These are phyloP conservation scores for Typhlomys cinereus DNA, from an alignment of 2,113 vertebrate species.

Conservation along the genomic window DNA sequence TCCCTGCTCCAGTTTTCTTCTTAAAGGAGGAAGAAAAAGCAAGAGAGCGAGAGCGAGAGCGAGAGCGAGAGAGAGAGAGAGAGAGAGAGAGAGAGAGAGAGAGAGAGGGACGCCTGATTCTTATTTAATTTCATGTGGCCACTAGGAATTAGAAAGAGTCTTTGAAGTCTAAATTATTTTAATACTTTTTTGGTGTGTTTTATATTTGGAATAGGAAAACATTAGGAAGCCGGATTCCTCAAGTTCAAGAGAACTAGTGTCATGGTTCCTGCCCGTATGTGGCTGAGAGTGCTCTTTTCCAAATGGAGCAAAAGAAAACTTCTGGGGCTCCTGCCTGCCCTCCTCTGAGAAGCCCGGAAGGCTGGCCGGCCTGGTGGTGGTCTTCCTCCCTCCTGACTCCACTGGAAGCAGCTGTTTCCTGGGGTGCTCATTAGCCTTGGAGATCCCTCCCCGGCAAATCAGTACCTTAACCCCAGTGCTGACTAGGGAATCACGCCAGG, in stretches of 20 bases:
- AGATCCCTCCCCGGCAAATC: not conserved
- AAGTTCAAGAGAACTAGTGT: constrained; percentile 6
- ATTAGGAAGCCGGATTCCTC: constrained; percentile 42
- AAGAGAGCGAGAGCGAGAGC: not conserved
- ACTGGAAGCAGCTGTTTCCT: not conserved
- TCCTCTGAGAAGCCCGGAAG: not conserved
- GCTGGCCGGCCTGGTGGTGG: not conserved
- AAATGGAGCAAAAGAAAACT: constrained; percentile 35
- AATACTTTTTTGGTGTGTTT: constrained; percentile 68
- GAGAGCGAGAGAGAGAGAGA: not conserved
- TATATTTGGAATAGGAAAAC: constrained; percentile 70
- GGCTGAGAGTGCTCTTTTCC: constrained; percentile 43
- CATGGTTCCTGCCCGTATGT: constrained; percentile 21
- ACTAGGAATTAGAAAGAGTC: constrained; percentile 69
- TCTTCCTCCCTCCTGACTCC: fast-evolving
- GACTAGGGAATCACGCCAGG: not conserved
- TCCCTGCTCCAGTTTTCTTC: constrained; percentile 69
- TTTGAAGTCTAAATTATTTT: constrained; percentile 79
- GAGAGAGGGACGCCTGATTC: constrained; percentile 29
- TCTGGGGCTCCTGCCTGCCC: not conserved
- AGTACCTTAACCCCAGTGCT: not conserved
- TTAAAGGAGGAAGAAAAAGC: constrained; percentile 18
- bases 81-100: not conserved
- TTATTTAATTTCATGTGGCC: constrained; percentile 77
- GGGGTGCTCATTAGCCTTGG: not conserved